Evolutionary conservation across 1,140 invertebrate species (phyloP), one percentile per base, ranked within the genome.

Genomic region (Lucilia sericata): DNA sequence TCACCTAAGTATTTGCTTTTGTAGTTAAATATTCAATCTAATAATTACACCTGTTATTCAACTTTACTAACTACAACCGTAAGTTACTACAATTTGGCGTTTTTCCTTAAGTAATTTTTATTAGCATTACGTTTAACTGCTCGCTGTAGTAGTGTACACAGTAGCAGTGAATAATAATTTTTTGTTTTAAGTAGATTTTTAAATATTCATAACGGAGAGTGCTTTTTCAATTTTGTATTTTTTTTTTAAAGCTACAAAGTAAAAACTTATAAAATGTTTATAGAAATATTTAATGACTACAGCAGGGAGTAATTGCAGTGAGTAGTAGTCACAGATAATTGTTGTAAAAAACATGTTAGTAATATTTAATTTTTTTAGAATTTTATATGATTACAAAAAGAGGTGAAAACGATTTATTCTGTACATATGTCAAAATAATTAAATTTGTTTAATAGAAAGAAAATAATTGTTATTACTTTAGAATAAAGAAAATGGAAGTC

Each of bases 121-220:
- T 70, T 7, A 70, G 65, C 65, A 21, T 70, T 60, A 60, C 42
- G 42, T 8, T 42, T 42, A 42, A 55, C 51, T 55, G 2, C 51
- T 13, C 51, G 51, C 25, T 30, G 25, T 30, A 30, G 25, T 30
- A 30, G 25, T 30, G n/a, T 55, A 17, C 51, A 42, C 42, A 17
- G 55, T n/a, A 21, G 65, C 21, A 21, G 19, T 70, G 25, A 70
- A 70, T 70, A 70, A 70, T 10, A 21, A 4, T 70, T 70, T 19
- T 25, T 10, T 70, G 4, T 70, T 70, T 8, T 21, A 70, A 70
- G 65, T 10, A 21, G 19, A 14, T 60, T 60, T 70, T 70, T 70
- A 70, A 70, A 70, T 70, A 70, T 70, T 70, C n/a, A 70, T 70
- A 70, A 70, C 65, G 65, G 65, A 21, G n/a, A 70, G 65, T 70